These are phyloP conservation scores for Ctenomys sociabilis DNA, from an alignment of 2,113 vertebrate genomes.

Conservation along the genomic window DNA sequence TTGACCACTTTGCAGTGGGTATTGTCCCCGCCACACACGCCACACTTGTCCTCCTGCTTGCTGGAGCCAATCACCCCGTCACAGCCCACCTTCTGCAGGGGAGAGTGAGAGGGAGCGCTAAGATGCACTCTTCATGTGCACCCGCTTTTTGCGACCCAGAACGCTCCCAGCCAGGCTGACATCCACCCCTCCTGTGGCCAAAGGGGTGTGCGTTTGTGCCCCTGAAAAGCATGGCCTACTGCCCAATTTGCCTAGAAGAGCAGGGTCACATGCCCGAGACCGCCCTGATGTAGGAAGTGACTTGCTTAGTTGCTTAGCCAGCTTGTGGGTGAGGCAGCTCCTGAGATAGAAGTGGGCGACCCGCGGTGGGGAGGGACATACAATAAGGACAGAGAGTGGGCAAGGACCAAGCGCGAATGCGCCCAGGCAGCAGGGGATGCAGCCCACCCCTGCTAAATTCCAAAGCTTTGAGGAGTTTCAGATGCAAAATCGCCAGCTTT, in stretches of 20 bases:
- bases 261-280: accelerated
- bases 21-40: slow-evolving; percentile 96
- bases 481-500: not conserved
- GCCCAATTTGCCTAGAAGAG: not conserved
- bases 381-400: not conserved
- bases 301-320: not conserved
- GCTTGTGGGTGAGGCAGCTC: not conserved
- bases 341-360: not conserved
- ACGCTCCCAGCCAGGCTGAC: too few species aligned
- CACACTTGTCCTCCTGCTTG: slow-evolving; percentile 97
- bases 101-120: not conserved
- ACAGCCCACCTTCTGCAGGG: slow-evolving; percentile 95
- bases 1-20: slow-evolving; percentile 96
- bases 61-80: slow-evolving; percentile 95
- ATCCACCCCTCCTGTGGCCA: not conserved
- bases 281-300: not conserved
- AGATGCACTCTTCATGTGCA: accelerated
- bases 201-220: accelerated
- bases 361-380: not conserved
- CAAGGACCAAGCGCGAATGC: not conserved
- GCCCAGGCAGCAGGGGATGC: not conserved
- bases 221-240: not conserved
- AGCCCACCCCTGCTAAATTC: not conserved
- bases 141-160: not conserved
- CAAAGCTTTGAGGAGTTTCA: not conserved